Conservation (phyloP, 1,140 invertebrate species). For the Drosophila pseudoananassae region DNA sequence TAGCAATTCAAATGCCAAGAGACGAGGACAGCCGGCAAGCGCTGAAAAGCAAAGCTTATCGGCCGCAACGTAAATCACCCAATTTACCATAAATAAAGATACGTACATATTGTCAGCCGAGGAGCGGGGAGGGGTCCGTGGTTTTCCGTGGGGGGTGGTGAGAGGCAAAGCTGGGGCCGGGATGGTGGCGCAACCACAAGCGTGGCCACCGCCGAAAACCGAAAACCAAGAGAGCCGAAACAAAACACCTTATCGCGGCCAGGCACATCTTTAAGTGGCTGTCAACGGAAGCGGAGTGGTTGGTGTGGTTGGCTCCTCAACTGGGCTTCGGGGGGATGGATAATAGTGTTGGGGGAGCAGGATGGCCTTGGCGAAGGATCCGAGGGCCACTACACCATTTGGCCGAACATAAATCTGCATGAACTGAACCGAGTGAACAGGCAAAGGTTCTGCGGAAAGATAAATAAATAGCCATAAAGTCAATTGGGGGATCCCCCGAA, state of each 20-base stretch:
- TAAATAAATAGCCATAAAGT: slow-evolving; percentile 45
- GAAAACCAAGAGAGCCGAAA: slow-evolving; percentile 51
- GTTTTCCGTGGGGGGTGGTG: background rate
- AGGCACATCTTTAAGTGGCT: slow-evolving; percentile 81
- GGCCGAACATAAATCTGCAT: slow-evolving; percentile 59
- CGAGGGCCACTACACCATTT: slow-evolving; percentile 46
- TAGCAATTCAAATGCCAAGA: slow-evolving; percentile 73
- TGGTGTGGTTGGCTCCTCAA: background rate
- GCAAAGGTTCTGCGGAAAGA: slow-evolving; percentile 33
- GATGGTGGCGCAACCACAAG: slow-evolving; percentile 21
- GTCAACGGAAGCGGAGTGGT: slow-evolving; percentile 59
- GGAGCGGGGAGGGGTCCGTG: background rate
- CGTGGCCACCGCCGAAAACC: slow-evolving; percentile 44
- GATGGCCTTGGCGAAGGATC: background rate
- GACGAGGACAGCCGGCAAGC: slow-evolving; percentile 53
- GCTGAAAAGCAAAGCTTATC: slow-evolving; percentile 82
- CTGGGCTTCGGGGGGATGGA: background rate
- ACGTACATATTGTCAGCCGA: slow-evolving; percentile 77
- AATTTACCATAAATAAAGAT: slow-evolving; percentile 83
- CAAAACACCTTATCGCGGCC: slow-evolving; percentile 77
- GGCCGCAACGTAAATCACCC: slow-evolving; percentile 82
- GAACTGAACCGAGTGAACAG: slow-evolving; percentile 25
- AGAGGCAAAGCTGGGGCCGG: background rate
- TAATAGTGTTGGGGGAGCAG: slow-evolving; percentile 11
- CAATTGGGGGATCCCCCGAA: slow-evolving; percentile 19